phyloP scores from a whole-genome alignment of 2,113 vertebrate species.

The Stigmatopora nigra region DNA sequence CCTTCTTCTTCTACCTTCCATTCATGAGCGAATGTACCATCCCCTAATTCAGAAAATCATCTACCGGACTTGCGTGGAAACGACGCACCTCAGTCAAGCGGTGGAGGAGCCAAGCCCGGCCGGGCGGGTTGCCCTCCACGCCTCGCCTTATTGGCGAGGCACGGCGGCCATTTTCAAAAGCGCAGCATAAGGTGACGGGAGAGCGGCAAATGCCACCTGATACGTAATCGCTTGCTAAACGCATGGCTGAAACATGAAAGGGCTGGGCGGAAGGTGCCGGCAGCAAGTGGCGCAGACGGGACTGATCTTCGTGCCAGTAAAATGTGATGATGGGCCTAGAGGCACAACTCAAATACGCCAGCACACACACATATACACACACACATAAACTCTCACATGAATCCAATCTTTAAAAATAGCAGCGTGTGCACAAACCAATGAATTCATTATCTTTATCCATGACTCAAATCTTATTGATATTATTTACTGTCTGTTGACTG shows the following conservation, averaged over 20 bases:
- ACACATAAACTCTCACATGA: not conserved
- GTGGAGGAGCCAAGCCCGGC: not conserved
- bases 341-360: conserved; percentile 9
- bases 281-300: conserved; percentile 14
- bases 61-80: conserved; percentile 28
- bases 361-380: conserved; percentile 13
- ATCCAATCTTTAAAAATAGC: conserved; percentile 4
- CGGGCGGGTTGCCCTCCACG: no score
- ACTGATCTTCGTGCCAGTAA: conserved; percentile 36
- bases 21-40: conserved; percentile 22
- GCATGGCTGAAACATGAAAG: conserved; percentile 60
- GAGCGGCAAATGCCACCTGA: conserved; percentile 59
- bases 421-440: no score
- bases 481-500: not conserved
- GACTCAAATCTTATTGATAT: no score
- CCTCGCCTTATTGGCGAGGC: conserved; percentile 12
- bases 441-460: no score
- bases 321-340: conserved; percentile 19
- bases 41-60: conserved; percentile 17
- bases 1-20: conserved; percentile 20
- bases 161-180: conserved; percentile 60
- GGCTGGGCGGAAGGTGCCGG: conserved; percentile 4
- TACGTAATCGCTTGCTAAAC: conserved; percentile 53
- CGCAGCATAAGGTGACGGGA: conserved; percentile 55
- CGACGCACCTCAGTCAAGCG: conserved; percentile 21